These are phyloP conservation scores for Planiliza haematocheilus DNA, from an alignment of 2,113 vertebrate species.

Conservation along the genomic window DNA sequence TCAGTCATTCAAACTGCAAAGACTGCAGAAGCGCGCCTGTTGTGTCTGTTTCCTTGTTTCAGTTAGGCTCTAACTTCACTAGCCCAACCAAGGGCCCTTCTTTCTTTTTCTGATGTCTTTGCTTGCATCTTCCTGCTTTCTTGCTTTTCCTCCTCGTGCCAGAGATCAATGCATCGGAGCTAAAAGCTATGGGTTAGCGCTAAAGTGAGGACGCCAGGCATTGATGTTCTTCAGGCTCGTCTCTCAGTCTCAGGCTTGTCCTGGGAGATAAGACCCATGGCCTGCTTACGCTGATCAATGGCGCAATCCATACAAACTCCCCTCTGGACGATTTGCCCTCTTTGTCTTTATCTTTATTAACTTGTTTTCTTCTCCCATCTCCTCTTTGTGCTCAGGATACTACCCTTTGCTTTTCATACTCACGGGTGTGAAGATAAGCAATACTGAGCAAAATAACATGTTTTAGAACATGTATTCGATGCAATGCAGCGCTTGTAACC, in stretches of 20 bases:
- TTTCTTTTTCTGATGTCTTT: constrained; percentile 46
- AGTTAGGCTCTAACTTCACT: constrained; percentile 2
- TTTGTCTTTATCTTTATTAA: constrained; percentile 71
- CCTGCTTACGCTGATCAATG: constrained; percentile 73
- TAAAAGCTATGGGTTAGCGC: constrained; percentile 42
- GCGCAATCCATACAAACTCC: constrained; percentile 56
- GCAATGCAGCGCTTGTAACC: background rate
- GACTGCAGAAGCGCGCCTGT: background rate
- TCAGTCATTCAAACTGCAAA: constrained; percentile 13
- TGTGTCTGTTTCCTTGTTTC: background rate
- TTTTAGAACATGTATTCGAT: too few species aligned
- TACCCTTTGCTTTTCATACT: constrained; percentile 35
- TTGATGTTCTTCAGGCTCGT: constrained; percentile 61
- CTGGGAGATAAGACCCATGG: constrained; percentile 66
- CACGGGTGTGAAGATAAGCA: constrained; percentile 42
- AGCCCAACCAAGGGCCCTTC: constrained; percentile 1
- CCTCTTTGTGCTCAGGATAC: constrained; percentile 19
- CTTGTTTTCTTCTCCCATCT: constrained; percentile 49
- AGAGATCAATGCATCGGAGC: constrained; percentile 57
- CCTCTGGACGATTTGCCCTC: constrained; percentile 41
- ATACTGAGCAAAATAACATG: constrained; percentile 18
- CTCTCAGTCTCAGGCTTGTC: constrained; percentile 65
- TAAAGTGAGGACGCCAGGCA: constrained; percentile 52
- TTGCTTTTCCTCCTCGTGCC: constrained; percentile 44
- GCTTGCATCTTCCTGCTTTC: constrained; percentile 38